A percentile compares a stretch with the other conserved stretches of the same genome.
phyloP scores from a whole-genome alignment of 2,113 vertebrate genomes.

The Prinia subflava region DNA sequence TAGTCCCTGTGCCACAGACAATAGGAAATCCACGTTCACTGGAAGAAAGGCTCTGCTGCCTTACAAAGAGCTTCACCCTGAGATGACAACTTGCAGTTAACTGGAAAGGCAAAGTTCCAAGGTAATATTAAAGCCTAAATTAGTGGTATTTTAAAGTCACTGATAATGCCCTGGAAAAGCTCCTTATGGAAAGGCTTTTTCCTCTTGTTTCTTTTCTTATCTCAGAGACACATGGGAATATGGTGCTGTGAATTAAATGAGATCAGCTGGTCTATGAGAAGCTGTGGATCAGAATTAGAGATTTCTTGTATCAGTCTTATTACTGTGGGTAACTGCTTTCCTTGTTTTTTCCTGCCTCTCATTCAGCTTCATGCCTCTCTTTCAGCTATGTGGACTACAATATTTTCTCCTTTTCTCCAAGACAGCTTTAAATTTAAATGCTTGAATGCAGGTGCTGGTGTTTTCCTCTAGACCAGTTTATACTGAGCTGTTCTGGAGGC shows the following conservation, averaged over 20 bases:
- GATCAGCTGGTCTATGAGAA: neutral
- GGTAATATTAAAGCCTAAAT: neutral
- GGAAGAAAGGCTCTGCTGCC: neutral
- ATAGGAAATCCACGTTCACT: fast-evolving
- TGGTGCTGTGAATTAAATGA: neutral
- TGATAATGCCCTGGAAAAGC: neutral
- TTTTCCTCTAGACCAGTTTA: neutral
- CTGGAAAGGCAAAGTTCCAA: neutral
- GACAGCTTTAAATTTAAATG: neutral
- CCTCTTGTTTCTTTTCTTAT: too few species aligned
- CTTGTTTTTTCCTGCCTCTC: neutral
- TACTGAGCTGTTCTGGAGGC: neutral
- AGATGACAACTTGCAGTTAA: neutral
- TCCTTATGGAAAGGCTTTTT: neutral
- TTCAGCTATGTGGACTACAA: too few species aligned
- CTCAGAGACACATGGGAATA: neutral
- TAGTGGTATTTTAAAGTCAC: neutral
- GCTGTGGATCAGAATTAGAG: neutral
- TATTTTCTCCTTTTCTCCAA: neutral
- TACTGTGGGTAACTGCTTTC: neutral
- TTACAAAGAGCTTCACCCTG: neutral
- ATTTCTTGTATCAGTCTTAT: neutral
- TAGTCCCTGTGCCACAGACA: neutral
- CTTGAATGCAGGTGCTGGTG: neutral
- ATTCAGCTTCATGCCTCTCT: neutral